A percentile compares a stretch with the other conserved stretches of the same genome.
These are phyloP conservation scores for Heliconius melpomene DNA, from an alignment of 1,140 invertebrate genomes.

Conservation along the genomic window DNA sequence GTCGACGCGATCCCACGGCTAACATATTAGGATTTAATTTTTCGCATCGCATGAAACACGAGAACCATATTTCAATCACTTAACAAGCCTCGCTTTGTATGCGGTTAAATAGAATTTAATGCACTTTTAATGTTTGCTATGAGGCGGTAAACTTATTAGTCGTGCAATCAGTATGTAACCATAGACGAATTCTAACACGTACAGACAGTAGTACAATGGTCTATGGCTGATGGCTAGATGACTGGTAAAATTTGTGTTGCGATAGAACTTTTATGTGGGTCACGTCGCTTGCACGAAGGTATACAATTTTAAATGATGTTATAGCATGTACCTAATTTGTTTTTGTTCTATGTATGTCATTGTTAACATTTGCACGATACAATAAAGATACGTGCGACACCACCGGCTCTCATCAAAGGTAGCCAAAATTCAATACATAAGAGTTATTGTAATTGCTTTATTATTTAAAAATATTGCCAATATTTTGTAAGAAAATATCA, in stretches of 20 bases:
- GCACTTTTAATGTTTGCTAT: conserved; percentile 72
- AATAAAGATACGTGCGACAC: not conserved
- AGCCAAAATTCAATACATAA: not conserved
- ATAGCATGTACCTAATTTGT: conserved; percentile 27
- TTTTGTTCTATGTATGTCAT: conserved; percentile 28
- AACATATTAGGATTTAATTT: conserved; percentile 34
- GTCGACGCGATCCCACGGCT: conserved; percentile 2
- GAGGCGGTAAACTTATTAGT: conserved; percentile 58
- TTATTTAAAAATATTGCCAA: not conserved
- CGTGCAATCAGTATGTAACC: conserved; percentile 41
- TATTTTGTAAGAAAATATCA: not conserved
- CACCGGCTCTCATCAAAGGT: not conserved
- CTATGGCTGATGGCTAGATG: conserved; percentile 18
- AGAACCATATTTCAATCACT: conserved; percentile 62
- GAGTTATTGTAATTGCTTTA: not conserved
- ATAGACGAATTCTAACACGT: conserved; percentile 54
- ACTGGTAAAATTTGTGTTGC: conserved; percentile 32
- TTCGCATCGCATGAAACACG: conserved; percentile 54
- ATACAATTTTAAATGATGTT: conserved; percentile 34
- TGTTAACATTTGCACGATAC: conserved; percentile 4
- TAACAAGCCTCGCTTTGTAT: conserved; percentile 63
- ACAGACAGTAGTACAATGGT: conserved; percentile 52
- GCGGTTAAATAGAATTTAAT: conserved; percentile 72
- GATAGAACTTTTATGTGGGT: conserved; percentile 56
- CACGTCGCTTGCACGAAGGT: conserved; percentile 38